These are phyloP conservation scores for Bombus sibiricus DNA, from an alignment of 1,140 invertebrate species.

Conservation along the genomic window DNA sequence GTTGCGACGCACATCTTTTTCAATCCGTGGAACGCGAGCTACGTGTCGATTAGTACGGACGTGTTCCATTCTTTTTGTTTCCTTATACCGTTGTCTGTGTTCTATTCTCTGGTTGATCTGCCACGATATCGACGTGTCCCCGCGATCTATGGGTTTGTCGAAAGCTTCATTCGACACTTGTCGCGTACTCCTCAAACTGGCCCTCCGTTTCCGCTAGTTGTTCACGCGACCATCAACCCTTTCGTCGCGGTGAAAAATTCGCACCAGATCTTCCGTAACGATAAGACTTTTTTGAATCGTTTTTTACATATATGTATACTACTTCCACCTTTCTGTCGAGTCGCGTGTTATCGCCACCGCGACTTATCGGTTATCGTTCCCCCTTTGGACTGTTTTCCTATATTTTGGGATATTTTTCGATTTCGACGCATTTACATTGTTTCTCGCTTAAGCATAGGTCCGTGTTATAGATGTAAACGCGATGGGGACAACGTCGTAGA, in stretches of 20 bases:
- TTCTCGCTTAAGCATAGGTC: conserved; percentile 31
- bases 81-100: neutral
- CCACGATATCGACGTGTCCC: neutral
- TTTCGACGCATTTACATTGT: conserved; percentile 54
- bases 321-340: neutral
- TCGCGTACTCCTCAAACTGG: neutral
- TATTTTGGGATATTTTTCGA: conserved; percentile 44
- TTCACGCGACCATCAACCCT: neutral
- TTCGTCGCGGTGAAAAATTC: neutral
- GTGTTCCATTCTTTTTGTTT: neutral
- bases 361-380: conserved; percentile 20
- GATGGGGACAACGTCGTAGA: neutral
- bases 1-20: neutral
- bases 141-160: neutral
- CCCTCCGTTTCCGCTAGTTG: neutral
- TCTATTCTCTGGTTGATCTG: too few relatives aligned
- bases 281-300: conserved; percentile 48
- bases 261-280: conserved; percentile 31
- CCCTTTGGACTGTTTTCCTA: conserved; percentile 40
- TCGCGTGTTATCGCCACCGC: neutral
- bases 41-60: neutral
- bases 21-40: neutral
- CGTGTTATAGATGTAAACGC: conserved; percentile 15
- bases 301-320: conserved; percentile 32
- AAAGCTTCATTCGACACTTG: neutral